These are phyloP conservation scores for Monochamus saltuarius DNA, from an alignment of 1,140 invertebrate genomes.

Conservation along the genomic window DNA sequence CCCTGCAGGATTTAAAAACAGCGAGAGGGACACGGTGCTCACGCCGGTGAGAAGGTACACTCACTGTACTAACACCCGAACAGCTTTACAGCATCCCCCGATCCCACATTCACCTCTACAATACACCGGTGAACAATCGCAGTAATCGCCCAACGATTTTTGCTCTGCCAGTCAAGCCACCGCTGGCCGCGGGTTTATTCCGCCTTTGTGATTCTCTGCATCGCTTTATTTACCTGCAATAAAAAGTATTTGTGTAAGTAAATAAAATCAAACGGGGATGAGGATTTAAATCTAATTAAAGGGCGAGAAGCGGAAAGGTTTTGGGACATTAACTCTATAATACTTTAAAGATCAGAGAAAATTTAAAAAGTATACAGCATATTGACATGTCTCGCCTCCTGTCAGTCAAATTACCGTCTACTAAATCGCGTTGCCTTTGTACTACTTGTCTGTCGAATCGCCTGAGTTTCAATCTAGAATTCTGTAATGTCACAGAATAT, in stretches of 20 bases:
- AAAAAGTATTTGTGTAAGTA: slow-evolving; percentile 12
- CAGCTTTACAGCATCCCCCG: slow-evolving; percentile 11
- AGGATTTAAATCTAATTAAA: slow-evolving; percentile 3
- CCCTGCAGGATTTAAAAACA: slow-evolving; percentile 3
- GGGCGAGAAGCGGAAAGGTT: not conserved
- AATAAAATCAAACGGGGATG: slow-evolving; percentile 12
- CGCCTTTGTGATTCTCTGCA: slow-evolving; percentile 6
- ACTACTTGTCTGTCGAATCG: no score
- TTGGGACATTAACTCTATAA: not conserved
- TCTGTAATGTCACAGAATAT: no score
- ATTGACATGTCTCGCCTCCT: no score
- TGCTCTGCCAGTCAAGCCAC: slow-evolving; percentile 5
- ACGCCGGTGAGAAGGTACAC: no score
- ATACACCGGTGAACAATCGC: slow-evolving; percentile 18
- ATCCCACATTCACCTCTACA: slow-evolving; percentile 5
- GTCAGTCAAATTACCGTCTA: no score
- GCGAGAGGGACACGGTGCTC: no score
- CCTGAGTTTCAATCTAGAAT: no score
- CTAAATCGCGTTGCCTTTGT: no score
- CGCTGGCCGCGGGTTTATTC: slow-evolving; percentile 9
- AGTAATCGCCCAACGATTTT: slow-evolving; percentile 14
- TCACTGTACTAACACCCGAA: not conserved
- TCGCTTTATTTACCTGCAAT: slow-evolving; percentile 1
- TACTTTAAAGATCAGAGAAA: not conserved
- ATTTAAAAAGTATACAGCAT: no score